Conservation (phyloP, 2,888 invertebrate species). For the Labia minor region DNA sequence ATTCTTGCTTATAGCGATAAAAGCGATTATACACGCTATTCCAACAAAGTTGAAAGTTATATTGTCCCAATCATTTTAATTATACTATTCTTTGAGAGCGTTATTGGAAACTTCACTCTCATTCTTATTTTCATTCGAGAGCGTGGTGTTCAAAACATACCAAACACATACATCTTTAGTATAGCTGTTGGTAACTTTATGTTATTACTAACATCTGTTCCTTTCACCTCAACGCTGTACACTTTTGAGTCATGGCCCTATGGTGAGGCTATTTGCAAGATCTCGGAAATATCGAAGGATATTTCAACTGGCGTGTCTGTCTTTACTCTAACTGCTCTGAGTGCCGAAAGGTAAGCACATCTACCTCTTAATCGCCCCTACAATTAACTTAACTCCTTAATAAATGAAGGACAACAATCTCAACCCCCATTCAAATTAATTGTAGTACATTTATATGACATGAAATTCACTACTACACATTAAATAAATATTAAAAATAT, state of each 20-base stretch:
- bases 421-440: no score
- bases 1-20: conserved; percentile 23
- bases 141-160: conserved; percentile 72
- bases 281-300: conserved; percentile 74
- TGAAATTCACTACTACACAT: no score
- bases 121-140: conserved; percentile 69
- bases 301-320: conserved; percentile 81
- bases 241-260: conserved; percentile 73
- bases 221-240: conserved; percentile 72
- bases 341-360: conserved; percentile 39
- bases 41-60: conserved; percentile 61
- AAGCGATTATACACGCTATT: conserved; percentile 51
- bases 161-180: conserved; percentile 76
- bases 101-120: conserved; percentile 71
- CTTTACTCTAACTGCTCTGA: conserved; percentile 76
- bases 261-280: conserved; percentile 53
- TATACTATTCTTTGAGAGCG: conserved; percentile 69
- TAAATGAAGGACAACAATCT: no score
- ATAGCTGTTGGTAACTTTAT: conserved; percentile 75
- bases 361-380: no score
- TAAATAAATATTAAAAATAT: no score
- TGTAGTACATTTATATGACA: no score
- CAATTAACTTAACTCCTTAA: no score
- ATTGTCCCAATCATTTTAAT: conserved; percentile 71
- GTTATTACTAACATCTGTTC: conserved; percentile 72